These are phyloP conservation scores for Kryptopterus vitreolus DNA, from an alignment of 2,797 vertebrate species.

Conservation along the genomic window DNA sequence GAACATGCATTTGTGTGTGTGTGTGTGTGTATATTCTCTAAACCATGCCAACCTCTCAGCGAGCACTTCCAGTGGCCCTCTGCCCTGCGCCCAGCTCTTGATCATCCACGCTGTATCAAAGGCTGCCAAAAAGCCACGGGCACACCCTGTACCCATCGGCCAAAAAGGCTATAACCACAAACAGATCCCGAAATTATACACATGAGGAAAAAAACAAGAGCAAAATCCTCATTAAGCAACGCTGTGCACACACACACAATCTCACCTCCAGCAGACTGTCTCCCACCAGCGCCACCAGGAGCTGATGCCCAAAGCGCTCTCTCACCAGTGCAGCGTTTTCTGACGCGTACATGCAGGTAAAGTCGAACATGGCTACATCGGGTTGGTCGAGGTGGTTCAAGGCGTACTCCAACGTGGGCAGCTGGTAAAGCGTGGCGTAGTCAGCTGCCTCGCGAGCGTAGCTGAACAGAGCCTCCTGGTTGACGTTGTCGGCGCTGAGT, in stretches of 20 bases:
- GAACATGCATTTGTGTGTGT: not conserved
- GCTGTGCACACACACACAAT: not conserved
- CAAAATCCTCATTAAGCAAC: slow-evolving; percentile 12
- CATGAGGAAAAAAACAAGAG: not conserved
- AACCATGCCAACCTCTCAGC: slow-evolving; percentile 83
- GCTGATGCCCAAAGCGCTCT: slow-evolving; percentile 86
- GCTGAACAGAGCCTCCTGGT: slow-evolving; percentile 90
- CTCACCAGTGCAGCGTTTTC: slow-evolving; percentile 91
- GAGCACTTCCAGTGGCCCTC: slow-evolving; percentile 82
- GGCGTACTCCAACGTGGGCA: slow-evolving; percentile 93
- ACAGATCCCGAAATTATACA: slow-evolving; percentile 21
- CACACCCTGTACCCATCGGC: slow-evolving; percentile 98
- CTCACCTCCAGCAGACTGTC: slow-evolving; percentile 95
- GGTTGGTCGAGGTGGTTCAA: slow-evolving; percentile 91
- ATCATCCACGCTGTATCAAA: slow-evolving; percentile 98
- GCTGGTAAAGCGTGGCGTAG: slow-evolving; percentile 94
- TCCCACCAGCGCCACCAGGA: slow-evolving; percentile 92
- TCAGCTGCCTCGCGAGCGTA: slow-evolving; percentile 95
- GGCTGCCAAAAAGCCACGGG: slow-evolving; percentile 93
- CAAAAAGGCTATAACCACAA: slow-evolving; percentile 87
- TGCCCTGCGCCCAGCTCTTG: slow-evolving; percentile 88
- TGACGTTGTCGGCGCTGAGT: slow-evolving; percentile 86
- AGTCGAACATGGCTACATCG: slow-evolving; percentile 98
- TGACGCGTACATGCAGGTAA: slow-evolving; percentile 97
- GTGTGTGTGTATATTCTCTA: slow-evolving; percentile 4